Evolutionary conservation across 2,888 invertebrate species (phyloP).

Genomic region (Chloroclystis v-ata): DNA sequence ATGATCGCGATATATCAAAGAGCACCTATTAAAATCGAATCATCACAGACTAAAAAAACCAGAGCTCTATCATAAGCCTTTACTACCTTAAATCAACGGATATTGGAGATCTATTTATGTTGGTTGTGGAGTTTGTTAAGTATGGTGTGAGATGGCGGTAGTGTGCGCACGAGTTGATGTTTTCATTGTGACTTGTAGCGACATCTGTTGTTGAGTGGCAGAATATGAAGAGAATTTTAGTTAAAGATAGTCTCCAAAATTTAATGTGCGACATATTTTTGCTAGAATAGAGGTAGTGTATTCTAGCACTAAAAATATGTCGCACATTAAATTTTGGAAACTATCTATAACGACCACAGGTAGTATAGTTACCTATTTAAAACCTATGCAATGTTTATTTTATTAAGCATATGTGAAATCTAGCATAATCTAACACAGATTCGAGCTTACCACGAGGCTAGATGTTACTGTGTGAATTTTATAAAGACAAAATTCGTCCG

Average conservation of each 20-base stretch:
- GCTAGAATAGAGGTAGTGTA: no score
- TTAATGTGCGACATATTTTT: no score
- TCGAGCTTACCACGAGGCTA: no score
- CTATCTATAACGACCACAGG: no score
- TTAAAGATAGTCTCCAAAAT: not conserved
- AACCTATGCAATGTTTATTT: no score
- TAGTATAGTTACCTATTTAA: no score
- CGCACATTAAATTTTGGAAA: no score
- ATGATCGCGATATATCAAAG: slow-evolving; percentile 51
- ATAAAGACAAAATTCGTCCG: no score
- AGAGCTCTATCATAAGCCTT: slow-evolving; percentile 24
- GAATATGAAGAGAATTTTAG: not conserved
- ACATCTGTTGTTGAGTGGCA: slow-evolving; percentile 60
- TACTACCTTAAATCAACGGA: not conserved
- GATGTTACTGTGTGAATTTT: no score
- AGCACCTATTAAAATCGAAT: slow-evolving; percentile 68
- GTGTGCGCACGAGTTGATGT: slow-evolving; percentile 45
- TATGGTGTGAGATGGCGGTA: slow-evolving; percentile 39
- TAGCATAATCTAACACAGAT: no score
- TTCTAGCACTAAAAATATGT: no score
- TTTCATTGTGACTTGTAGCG: slow-evolving; percentile 35
- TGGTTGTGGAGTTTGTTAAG: slow-evolving; percentile 23
- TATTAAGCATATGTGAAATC: no score
- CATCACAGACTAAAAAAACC: slow-evolving; percentile 39
- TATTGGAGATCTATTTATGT: slow-evolving; percentile 38